Percentiles rank a stretch among this genome's conserved stretches.
Evolutionary conservation across 2,888 invertebrate genomes (phyloP).

Genomic region (Flexamia atlantica): DNA sequence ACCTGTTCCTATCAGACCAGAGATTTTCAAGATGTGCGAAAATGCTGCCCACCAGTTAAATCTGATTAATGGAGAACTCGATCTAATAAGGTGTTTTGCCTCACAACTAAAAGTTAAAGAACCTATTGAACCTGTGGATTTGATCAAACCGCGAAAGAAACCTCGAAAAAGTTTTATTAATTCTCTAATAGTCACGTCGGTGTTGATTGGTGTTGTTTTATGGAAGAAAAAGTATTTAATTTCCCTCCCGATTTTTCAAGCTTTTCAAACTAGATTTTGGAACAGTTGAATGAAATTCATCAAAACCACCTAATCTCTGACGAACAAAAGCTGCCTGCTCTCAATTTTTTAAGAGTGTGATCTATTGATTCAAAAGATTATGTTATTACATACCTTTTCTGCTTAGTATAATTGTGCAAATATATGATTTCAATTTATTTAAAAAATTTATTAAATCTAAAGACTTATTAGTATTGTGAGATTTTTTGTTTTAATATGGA

Average conservation of each 20-base stretch:
- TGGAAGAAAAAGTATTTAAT: slow-evolving; percentile 19
- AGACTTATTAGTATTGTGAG: no score
- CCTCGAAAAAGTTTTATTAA: background rate
- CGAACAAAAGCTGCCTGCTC: background rate
- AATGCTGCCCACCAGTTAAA: slow-evolving; percentile 52
- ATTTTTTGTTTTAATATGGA: no score
- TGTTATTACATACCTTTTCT: no score
- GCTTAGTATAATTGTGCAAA: no score
- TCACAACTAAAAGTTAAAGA: slow-evolving; percentile 62
- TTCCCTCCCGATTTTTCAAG: slow-evolving; percentile 1
- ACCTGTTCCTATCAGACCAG: slow-evolving; percentile 18
- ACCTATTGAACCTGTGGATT: slow-evolving; percentile 62
- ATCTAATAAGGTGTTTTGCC: slow-evolving; percentile 51
- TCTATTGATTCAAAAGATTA: no score
- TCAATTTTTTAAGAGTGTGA: background rate
- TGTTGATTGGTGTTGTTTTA: slow-evolving; percentile 1
- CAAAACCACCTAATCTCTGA: background rate
- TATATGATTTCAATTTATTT: no score
- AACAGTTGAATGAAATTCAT: background rate
- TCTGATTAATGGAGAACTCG: slow-evolving; percentile 58
- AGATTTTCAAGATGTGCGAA: slow-evolving; percentile 46
- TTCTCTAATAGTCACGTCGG: slow-evolving; percentile 18
- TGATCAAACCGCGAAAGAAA: slow-evolving; percentile 59
- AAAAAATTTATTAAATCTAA: no score
- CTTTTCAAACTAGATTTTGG: background rate